Evolutionary conservation across 1,140 invertebrate species (phyloP), one percentile per base, ranked within the genome.

Genomic region (Matsumurasca onukii): DNA sequence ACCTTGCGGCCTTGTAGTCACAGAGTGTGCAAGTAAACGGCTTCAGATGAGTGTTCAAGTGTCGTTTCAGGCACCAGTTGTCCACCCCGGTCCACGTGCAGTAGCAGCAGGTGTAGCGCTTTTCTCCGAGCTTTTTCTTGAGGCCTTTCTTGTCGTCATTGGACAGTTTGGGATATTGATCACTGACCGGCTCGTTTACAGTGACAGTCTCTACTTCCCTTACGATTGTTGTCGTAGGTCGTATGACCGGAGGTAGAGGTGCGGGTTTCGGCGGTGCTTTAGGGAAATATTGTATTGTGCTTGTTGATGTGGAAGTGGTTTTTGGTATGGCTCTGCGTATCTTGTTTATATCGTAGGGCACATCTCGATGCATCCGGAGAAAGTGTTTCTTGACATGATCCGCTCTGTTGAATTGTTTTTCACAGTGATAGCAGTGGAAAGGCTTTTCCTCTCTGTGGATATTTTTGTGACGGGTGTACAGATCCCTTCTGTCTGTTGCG

Each of bases 361-460:
- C 87, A 69, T 95, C 93, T 3, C 91, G 85, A 75, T 95, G 93
- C 90, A 96, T 95, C 61, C 94, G 82, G 39, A 93, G 81, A 77
- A 95, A 95, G 78, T 97, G 94, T 75, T 97, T 97, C 77, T 97
- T 97, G 25, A 96, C 93, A 76, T 97, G 94, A 79, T 97, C 94
- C n/a, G 93, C 93, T 34, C 94, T 84, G 79, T 95, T 96, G 80
- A 97, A 97, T 75, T 94, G 91, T 77, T 95, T 94, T 75, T 90
- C 86, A 77, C 94, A 97, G 9, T 94, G 87, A 76, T 95, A 95
- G 78, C 93, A 97, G 74, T 94, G 91, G 75, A 96, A 97, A 0
- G 94, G 93, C 76, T 97, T 97, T 74, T 95, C 93, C 76, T 94
- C 91, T 68, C 91, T 86, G 75, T 98, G 96, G 69, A 98, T 98